Evolutionary conservation across 2,113 vertebrate species (phyloP).

Genomic region (Pterophyllum scalare): DNA sequence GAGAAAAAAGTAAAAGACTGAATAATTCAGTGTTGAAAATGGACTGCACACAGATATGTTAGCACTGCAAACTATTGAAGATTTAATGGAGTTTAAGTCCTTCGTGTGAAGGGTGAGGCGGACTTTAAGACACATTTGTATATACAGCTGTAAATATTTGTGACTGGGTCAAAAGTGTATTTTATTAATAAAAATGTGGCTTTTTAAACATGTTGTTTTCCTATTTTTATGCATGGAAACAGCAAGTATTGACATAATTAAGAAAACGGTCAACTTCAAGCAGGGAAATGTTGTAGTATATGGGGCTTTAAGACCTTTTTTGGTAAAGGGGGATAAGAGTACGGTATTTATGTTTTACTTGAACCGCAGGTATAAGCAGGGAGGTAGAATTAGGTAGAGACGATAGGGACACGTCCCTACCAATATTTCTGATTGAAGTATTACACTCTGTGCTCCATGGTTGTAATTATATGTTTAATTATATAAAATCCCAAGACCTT

Average conservation of each 20-base stretch:
- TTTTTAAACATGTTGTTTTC: constrained; percentile 12
- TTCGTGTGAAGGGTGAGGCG: neutral
- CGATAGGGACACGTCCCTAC: no score
- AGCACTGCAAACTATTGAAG: neutral
- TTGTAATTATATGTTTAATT: no score
- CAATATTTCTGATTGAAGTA: no score
- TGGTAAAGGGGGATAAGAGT: no score
- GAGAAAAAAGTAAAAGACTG: constrained; percentile 1
- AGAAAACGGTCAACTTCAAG: neutral
- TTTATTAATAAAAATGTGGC: constrained; percentile 61
- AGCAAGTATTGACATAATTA: neutral
- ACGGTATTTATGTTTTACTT: no score
- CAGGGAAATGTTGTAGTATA: no score
- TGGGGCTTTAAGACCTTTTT: no score
- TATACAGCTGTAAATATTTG: constrained; percentile 70
- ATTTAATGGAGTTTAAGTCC: neutral
- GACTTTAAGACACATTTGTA: constrained; percentile 44
- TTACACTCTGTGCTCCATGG: no score
- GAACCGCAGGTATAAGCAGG: no score
- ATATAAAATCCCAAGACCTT: no score
- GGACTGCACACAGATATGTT: constrained; percentile 29
- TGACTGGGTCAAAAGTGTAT: constrained; percentile 52
- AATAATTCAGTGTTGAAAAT: constrained; percentile 8
- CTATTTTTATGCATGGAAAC: neutral
- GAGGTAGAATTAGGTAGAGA: no score